A percentile compares a stretch with the other conserved stretches of the same genome.
Conservation (phyloP, 2,888 invertebrate species). For the Tryphoninae sp. region DNA sequence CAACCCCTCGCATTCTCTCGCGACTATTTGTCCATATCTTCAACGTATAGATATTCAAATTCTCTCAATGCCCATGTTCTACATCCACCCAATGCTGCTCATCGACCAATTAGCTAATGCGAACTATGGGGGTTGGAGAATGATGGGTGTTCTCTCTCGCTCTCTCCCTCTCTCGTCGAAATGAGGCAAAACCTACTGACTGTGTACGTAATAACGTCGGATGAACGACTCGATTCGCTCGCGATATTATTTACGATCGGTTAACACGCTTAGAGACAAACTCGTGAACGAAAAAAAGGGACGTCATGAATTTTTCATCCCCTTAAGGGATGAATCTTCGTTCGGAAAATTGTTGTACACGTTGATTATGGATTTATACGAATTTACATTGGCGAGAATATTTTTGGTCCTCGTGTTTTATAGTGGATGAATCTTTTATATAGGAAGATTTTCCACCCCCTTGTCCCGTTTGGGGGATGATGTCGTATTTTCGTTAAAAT, state of each 20-base stretch:
- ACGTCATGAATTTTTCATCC: neutral
- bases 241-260: conserved; percentile 33
- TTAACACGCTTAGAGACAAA: neutral
- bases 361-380: no score
- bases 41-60: conserved; percentile 13
- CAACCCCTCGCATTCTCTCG: conserved; percentile 31
- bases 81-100: conserved; percentile 39
- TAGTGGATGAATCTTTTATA: no score
- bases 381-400: no score
- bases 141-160: conserved; percentile 30
- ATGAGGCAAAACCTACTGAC: conserved; percentile 54
- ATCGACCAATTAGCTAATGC: conserved; percentile 69
- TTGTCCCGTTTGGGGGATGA: no score
- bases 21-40: conserved; percentile 40
- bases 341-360: no score
- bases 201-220: conserved; percentile 34
- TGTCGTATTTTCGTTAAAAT: no score
- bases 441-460: no score
- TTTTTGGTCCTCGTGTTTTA: no score
- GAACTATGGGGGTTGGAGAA: conserved; percentile 56
- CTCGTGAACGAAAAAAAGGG: no score
- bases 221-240: conserved; percentile 45
- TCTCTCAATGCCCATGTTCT: conserved; percentile 37
- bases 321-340: neutral
- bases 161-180: neutral